Evolutionary conservation across 2,113 vertebrate species (phyloP).

Genomic region (Pleuronectes platessa): DNA sequence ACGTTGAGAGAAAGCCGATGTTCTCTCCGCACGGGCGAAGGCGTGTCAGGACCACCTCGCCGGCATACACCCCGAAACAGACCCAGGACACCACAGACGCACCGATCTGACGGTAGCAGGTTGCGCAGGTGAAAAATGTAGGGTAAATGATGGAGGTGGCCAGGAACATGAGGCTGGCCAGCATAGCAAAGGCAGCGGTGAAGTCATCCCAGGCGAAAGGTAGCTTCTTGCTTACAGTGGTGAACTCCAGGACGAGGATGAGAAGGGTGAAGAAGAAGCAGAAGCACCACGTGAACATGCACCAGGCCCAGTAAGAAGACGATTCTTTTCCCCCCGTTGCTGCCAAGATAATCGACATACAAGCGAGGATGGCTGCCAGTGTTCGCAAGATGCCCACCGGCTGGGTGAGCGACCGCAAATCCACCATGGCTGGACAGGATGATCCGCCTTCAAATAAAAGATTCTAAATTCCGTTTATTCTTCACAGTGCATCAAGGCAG

Average conservation of each 20-base stretch:
- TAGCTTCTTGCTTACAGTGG: conserved; percentile 70
- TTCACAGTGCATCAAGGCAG: not conserved
- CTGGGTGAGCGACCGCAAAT: conserved; percentile 73
- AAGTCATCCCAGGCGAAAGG: conserved; percentile 90
- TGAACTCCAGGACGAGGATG: conserved; percentile 86
- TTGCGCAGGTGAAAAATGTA: conserved; percentile 57
- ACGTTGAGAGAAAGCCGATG: conserved; percentile 87
- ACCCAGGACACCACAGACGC: conserved; percentile 84
- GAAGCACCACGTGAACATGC: conserved; percentile 91
- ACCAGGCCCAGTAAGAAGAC: conserved; percentile 82
- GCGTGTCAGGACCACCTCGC: conserved; percentile 81
- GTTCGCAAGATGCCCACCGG: conserved; percentile 85
- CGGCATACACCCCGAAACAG: conserved; percentile 80
- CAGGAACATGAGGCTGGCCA: conserved; percentile 85
- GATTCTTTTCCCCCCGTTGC: not conserved
- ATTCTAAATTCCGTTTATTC: conserved; percentile 5
- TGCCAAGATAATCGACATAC: conserved; percentile 84
- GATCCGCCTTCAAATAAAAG: not conserved
- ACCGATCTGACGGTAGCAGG: conserved; percentile 63
- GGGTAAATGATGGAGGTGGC: conserved; percentile 87
- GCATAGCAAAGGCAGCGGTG: conserved; percentile 87
- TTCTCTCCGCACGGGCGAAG: conserved; percentile 79
- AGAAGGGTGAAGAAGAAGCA: conserved; percentile 83
- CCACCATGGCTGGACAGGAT: conserved; percentile 54
- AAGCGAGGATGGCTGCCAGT: conserved; percentile 77